Evolutionary conservation across 64 coral and sea anemone species (phyloP).

Genomic region (Acropora yongei): DNA sequence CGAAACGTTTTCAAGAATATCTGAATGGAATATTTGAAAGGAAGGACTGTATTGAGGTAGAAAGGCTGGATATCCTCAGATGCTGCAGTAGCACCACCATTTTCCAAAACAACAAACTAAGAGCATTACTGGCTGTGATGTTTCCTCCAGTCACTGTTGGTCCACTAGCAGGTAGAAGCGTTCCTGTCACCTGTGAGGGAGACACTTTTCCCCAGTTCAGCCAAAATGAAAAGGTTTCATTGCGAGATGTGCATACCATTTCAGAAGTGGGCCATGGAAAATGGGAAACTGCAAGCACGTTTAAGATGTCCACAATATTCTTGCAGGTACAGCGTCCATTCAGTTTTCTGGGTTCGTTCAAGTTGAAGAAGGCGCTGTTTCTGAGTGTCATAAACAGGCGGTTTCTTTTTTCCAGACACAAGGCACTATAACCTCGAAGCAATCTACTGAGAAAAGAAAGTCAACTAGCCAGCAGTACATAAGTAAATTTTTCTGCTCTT

Average conservation of each 20-base stretch:
- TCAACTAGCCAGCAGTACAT: too few species aligned
- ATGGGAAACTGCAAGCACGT: background rate
- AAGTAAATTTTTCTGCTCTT: too few species aligned
- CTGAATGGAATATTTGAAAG: too few species aligned
- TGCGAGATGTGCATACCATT: conserved; percentile 36
- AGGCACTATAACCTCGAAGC: background rate
- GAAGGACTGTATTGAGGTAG: too few species aligned
- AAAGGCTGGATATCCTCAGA: too few species aligned
- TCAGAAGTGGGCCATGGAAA: conserved; percentile 35
- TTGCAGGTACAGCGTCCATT: conserved; percentile 42
- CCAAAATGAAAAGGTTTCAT: conserved; percentile 18
- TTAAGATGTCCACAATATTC: conserved; percentile 13
- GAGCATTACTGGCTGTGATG: background rate
- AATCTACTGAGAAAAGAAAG: too few species aligned
- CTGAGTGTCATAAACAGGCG: conserved; percentile 44
- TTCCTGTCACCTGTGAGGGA: background rate
- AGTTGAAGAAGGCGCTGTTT: conserved; percentile 28
- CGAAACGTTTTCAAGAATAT: too few species aligned
- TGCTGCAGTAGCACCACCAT: too few species aligned
- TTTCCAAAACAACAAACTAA: too few species aligned
- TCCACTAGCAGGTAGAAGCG: background rate
- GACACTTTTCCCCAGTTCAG: conserved; percentile 41
- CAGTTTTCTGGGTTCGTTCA: conserved; percentile 36
- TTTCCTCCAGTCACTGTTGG: conserved; percentile 7
- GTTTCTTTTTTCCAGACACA: conserved; percentile 25